Evolutionary conservation across 2,113 vertebrate species (phyloP).

Genomic region (Ameiurus melas): DNA sequence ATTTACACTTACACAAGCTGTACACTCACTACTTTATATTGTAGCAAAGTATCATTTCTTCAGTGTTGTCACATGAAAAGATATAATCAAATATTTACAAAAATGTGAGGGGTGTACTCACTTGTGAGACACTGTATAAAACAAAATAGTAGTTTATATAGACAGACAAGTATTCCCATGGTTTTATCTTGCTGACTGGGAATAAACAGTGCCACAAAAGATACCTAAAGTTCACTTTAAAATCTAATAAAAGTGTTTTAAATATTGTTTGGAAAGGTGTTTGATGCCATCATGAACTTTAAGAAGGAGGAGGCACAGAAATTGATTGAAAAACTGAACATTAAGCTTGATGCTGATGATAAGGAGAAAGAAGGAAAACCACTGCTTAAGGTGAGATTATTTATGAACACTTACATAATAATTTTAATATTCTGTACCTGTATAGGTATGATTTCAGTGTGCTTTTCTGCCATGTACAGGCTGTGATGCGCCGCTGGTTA

Average conservation of each 20-base stretch:
- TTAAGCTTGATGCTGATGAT: constrained; percentile 65
- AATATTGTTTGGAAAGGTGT: constrained; percentile 56
- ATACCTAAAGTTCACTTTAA: background rate
- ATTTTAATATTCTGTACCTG: background rate
- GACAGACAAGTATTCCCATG: background rate
- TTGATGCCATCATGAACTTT: constrained; percentile 73
- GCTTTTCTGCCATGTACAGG: constrained; percentile 42
- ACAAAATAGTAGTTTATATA: background rate
- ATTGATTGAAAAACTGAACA: constrained; percentile 66
- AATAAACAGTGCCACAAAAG: background rate
- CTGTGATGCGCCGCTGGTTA: constrained; percentile 67
- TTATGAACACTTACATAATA: background rate
- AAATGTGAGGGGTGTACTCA: too few relatives aligned
- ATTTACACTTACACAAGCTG: too few relatives aligned
- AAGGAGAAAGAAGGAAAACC: constrained; percentile 67
- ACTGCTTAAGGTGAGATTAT: constrained; percentile 63
- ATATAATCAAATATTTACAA: too few relatives aligned
- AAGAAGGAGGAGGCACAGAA: constrained; percentile 69
- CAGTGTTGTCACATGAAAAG: too few relatives aligned
- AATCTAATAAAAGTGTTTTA: background rate
- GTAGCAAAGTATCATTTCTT: too few relatives aligned
- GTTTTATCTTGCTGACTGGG: background rate
- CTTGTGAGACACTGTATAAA: background rate
- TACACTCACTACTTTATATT: too few relatives aligned
- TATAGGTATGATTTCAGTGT: background rate